Conservation (phyloP, 2,113 vertebrate genomes). For the Rhabdomys dilectus region DNA sequence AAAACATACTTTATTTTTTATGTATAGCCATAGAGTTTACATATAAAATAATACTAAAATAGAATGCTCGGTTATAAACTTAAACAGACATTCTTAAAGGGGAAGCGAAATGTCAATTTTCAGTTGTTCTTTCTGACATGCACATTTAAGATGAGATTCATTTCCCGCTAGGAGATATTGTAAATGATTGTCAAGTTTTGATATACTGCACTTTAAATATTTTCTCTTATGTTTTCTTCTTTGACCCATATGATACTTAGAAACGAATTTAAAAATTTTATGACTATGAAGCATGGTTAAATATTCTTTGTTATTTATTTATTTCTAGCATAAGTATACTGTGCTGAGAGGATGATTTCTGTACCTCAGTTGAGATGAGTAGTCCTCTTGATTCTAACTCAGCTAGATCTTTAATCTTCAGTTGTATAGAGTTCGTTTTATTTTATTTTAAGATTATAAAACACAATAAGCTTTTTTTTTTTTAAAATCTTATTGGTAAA, state of each 20-base stretch:
- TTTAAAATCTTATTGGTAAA: background rate
- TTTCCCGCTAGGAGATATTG: background rate
- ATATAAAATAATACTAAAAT: background rate
- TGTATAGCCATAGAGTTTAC: background rate
- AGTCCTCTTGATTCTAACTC: background rate
- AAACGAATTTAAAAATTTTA: background rate
- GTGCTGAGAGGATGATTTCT: background rate
- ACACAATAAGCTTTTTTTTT: background rate
- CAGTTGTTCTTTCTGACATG: background rate
- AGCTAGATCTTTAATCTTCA: background rate
- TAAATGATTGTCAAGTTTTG: background rate
- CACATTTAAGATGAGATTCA: background rate
- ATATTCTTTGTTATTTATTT: background rate
- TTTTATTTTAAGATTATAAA: background rate
- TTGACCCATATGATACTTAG: background rate
- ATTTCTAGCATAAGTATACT: background rate
- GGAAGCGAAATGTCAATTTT: background rate
- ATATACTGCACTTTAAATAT: background rate
- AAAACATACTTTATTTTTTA: background rate
- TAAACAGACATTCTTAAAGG: background rate
- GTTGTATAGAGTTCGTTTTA: background rate
- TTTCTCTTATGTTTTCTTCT: background rate
- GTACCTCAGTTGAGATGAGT: background rate
- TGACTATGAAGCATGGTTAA: background rate
- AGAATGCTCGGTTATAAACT: background rate